Base-by-base conservation (phyloP, 2,888 invertebrate species). In the Drosophila tanythrix region DNA sequence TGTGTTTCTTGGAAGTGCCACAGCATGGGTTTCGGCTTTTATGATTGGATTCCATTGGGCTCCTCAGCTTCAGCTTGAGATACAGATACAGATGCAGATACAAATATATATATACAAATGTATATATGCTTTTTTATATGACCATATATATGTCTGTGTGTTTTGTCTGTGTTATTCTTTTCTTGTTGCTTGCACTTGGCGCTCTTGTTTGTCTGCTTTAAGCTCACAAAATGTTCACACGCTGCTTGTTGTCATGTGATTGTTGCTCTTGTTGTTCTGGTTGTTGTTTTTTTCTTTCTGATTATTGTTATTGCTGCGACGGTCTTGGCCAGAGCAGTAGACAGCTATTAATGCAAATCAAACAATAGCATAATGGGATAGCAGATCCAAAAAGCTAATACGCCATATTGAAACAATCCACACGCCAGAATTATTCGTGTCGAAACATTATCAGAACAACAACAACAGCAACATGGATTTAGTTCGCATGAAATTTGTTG, bases 211-310 rank as follows among this genome's bases (percentile, higher is more conserved):
- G 53, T 62, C 61, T 55, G 70, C 50, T 63, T 57, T 48, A 62
- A 70, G 60, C 64, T 61, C 70, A 51, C 8, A 73, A 68, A 83
- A 82, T 70, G 76, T 82, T 82, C 82, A 82, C 82, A 82, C 82
- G 82, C 79, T 84, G 81, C 59, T 59, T 35, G 46, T 65, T 70
- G 65, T 58, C 52, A 69, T 63, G 48, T 58, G 38, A 4, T 43
- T 59, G 55, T 57, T 57, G 29, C 31, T 58, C 29, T 48, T 52
- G 33, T 55, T 50, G 5, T 48, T 52, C n/a, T 55, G 33, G 8
- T 60, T 46, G 21, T 31, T 58, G 15, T 48, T 63, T 13, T 38
- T 57, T 7, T 21, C 21, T 36, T 57, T 27, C 15, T 55, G 27
- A 52, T 53, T 70, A 35, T 48, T 62, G 46, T 57, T 55, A 27